phyloP scores from a whole-genome alignment of 35 echinoderm and acorn worm species.

The Holothuria glaberrima region DNA sequence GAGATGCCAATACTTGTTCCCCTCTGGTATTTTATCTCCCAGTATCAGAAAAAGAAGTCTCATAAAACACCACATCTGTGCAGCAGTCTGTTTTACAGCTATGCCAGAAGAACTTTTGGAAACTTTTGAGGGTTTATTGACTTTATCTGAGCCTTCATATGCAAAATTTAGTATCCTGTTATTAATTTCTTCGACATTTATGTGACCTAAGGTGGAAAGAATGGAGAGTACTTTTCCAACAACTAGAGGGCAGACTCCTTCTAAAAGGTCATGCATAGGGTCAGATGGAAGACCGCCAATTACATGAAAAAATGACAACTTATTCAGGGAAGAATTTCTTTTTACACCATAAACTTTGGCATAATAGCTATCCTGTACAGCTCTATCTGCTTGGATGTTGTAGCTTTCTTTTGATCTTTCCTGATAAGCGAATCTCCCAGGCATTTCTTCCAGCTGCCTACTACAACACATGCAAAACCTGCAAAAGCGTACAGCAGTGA shows the following conservation, averaged over 20 bases:
- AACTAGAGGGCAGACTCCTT: neutral
- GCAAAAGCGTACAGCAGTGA: neutral
- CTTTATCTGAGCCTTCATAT: slow-evolving; percentile 6
- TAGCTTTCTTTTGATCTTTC: slow-evolving; percentile 24
- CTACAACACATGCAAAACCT: neutral
- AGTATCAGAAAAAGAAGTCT: too few relatives aligned
- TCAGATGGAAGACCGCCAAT: neutral
- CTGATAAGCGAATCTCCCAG: neutral
- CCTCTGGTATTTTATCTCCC: too few relatives aligned
- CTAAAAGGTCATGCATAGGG: neutral
- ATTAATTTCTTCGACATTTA: neutral
- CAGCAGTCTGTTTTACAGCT: too few relatives aligned
- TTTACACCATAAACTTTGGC: neutral
- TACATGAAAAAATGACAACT: neutral
- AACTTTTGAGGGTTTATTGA: slow-evolving; percentile 1
- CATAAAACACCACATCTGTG: too few relatives aligned
- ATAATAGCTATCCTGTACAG: slow-evolving; percentile 12
- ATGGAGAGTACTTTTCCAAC: neutral
- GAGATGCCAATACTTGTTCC: neutral
- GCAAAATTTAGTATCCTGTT: neutral
- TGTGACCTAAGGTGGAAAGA: neutral
- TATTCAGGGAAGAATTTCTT: slow-evolving; percentile 16
- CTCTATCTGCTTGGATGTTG: neutral
- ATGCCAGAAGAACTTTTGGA: slow-evolving; percentile 8
- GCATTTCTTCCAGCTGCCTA: neutral